These are phyloP conservation scores for Hipparchia semele DNA, from an alignment of 2,888 invertebrate genomes.

Conservation along the genomic window DNA sequence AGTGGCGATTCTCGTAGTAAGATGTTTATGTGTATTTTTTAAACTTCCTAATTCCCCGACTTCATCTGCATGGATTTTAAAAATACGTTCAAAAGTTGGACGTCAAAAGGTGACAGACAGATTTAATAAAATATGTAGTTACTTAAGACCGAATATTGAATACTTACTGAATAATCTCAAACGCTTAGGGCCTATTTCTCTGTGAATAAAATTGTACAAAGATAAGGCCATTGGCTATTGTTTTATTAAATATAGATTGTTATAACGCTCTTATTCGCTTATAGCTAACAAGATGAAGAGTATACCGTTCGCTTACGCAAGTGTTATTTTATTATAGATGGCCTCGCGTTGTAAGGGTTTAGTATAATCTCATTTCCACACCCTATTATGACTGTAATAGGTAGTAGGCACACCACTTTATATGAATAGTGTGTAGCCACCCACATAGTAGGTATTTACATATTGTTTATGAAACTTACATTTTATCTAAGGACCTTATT, in stretches of 20 bases:
- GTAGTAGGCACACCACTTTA: not conserved
- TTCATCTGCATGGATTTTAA: too few species aligned
- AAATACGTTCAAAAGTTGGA: too few species aligned
- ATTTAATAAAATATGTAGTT: too few species aligned
- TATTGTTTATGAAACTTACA: not conserved
- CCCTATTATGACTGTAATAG: conserved; percentile 42
- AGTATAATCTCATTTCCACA: conserved; percentile 28
- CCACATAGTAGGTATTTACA: conserved; percentile 9
- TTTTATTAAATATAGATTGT: conserved; percentile 6
- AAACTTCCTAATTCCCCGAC: not conserved
- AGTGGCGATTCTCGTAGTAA: conserved; percentile 14
- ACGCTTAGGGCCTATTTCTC: too few species aligned
- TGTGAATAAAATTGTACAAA: too few species aligned
- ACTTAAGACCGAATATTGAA: too few species aligned
- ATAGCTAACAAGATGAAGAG: conserved; percentile 30
- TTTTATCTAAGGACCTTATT: not conserved
- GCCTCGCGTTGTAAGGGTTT: conserved; percentile 32
- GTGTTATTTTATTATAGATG: conserved; percentile 25
- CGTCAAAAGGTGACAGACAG: too few species aligned
- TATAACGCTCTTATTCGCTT: conserved; percentile 15
- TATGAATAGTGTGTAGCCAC: not conserved
- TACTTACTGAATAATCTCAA: too few species aligned
- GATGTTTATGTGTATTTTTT: not conserved
- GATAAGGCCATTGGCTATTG: too few species aligned
- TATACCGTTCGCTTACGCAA: conserved; percentile 13